Base-by-base conservation (phyloP, 2,113 vertebrate species). In the Eonycteris spelaea region DNA sequence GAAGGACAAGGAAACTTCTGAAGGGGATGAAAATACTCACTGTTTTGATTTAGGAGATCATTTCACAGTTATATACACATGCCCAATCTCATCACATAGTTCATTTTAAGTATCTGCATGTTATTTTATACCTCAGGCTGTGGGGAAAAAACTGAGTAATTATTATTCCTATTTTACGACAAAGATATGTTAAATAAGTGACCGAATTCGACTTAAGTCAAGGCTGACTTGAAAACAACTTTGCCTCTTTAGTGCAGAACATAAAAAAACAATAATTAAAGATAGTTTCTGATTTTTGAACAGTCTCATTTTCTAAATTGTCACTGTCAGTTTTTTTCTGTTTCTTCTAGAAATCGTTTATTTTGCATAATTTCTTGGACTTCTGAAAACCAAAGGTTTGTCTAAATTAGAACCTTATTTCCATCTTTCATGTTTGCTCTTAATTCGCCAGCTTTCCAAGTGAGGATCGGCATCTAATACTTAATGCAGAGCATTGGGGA, bases 351-450 rank as follows among this genome's bases (percentile, higher is more conserved):
- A 93, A 78, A 61, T 70, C 83, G 79, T 70, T 95, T 94, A 68
- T 95, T 95, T 96, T 80, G 59, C 63, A 57, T 40, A 53, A 88
- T 92, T 92, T 94, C 82, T 90, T 77, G 61, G 24, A 73, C 61
- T 95, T 80, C 28, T 68, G 61, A 88, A 95, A 70, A 40, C 35
- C 0, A 6, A 94, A 87, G 48, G 21, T 74, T 80, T 85, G 40
- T 55, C 77, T 43, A 48, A 55, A 63, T 93, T 61, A 45, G 92
- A 82, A 80, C 33, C 35, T n/a, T 43, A 4, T 80, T 86, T 95
- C 73, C 45, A 30, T 70, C 57, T 78, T 82, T 55, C 45, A 33
- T 53, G 14, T 75, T 61, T 96, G 61, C 38, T 86, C 1, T 24
- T 26, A 51, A 57, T 95, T 92, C 1, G 3, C 45, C 45, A n/a